phyloP scores from a whole-genome alignment of 2,113 vertebrate genomes.

The Xenopus laevis region DNA sequence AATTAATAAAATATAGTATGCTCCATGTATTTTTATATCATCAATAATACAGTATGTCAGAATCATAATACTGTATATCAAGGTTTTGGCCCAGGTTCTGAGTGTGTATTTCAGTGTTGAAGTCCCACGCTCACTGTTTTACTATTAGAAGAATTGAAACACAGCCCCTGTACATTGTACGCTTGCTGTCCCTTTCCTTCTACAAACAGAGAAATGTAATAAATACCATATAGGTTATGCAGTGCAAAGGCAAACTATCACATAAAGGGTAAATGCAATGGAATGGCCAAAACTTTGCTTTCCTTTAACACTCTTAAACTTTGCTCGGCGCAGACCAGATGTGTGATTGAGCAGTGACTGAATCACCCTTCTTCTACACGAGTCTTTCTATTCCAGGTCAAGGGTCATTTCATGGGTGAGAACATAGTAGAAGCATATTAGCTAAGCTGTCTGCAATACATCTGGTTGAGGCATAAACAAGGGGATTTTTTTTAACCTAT shows the following conservation, averaged over 20 bases:
- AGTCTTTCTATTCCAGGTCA: constrained; percentile 33
- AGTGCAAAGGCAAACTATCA: not conserved
- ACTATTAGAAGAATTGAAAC: no score
- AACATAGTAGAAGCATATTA: constrained; percentile 26
- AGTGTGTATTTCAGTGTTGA: no score
- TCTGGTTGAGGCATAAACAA: constrained; percentile 11
- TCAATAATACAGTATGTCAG: no score
- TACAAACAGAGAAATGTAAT: no score
- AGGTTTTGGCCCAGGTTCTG: no score
- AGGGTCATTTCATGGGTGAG: constrained; percentile 33
- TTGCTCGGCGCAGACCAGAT: constrained; percentile 1
- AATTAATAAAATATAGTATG: no score
- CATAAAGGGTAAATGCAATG: not conserved
- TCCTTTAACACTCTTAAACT: not conserved
- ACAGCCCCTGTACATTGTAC: no score
- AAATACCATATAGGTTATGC: no score
- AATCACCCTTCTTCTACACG: constrained; percentile 9
- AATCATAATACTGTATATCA: no score
- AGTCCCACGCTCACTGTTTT: no score
- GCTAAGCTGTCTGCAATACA: constrained; percentile 16
- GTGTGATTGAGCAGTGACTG: constrained; percentile 14
- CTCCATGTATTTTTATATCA: no score
- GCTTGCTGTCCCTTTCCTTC: no score
- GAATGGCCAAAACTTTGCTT: constrained; percentile 2
- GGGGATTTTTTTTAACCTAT: not conserved